phyloP scores from a whole-genome alignment of 2,797 vertebrate genomes.

The Kryptolebias ocellatus region DNA sequence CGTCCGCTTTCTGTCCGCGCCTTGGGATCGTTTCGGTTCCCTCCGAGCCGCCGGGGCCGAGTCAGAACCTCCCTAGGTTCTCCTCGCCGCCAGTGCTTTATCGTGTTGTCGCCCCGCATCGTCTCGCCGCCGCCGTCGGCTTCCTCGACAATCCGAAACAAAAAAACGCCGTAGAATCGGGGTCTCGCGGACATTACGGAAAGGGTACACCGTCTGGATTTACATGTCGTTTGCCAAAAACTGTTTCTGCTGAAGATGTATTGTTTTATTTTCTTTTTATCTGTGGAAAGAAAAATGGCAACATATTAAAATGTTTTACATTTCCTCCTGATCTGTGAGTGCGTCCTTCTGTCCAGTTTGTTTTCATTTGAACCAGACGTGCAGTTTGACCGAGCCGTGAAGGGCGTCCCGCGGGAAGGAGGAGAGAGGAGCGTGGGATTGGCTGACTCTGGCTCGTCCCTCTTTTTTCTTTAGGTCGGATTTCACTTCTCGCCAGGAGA shows the following conservation, averaged over 20 bases:
- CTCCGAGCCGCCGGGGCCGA: too few relatives aligned
- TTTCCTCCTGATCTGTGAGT: conserved; percentile 47
- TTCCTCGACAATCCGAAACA: conserved; percentile 62
- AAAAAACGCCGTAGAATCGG: too few relatives aligned
- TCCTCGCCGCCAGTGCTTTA: conserved; percentile 40
- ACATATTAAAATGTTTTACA: conserved; percentile 76
- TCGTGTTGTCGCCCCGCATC: conserved; percentile 41
- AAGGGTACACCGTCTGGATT: conserved; percentile 66
- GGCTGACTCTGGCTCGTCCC: conserved; percentile 54
- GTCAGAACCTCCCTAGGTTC: too few relatives aligned
- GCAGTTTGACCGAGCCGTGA: conserved; percentile 37
- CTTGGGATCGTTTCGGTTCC: too few relatives aligned
- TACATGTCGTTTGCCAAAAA: conserved; percentile 70
- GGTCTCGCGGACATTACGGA: conserved; percentile 36
- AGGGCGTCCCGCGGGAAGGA: conserved; percentile 30
- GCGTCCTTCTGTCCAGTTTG: not conserved
- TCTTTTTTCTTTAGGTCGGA: conserved; percentile 50
- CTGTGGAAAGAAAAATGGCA: conserved; percentile 73
- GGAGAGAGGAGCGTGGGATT: conserved; percentile 20
- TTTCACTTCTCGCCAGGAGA: conserved; percentile 65
- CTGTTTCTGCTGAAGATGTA: conserved; percentile 49
- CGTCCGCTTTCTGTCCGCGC: too few relatives aligned
- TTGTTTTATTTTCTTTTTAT: conserved; percentile 68
- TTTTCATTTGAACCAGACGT: conserved; percentile 8
- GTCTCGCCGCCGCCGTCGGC: conserved; percentile 49